Evolutionary conservation across 2,797 vertebrate genomes (phyloP).

Genomic region (Rallus crepitans): DNA sequence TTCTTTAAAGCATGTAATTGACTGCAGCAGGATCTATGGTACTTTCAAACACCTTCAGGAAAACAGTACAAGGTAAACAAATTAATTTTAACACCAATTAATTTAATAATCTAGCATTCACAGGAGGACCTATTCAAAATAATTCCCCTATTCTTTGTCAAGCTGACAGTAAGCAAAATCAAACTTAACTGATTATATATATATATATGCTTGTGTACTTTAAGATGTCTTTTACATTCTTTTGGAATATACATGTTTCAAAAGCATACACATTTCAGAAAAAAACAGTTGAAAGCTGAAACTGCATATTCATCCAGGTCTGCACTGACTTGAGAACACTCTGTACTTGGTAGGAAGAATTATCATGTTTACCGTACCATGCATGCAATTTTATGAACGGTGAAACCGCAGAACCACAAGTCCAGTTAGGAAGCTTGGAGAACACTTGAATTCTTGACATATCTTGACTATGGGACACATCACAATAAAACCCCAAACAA

Average conservation of each 20-base stretch:
- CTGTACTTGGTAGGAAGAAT: neutral
- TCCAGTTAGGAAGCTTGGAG: neutral
- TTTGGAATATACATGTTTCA: neutral
- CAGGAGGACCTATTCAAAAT: neutral
- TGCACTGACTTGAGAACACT: neutral
- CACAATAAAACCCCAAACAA: neutral
- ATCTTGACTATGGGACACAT: neutral
- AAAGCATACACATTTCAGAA: neutral
- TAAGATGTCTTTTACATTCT: neutral
- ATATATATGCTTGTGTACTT: neutral
- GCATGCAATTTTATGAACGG: neutral
- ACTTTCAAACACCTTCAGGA: conserved; percentile 81
- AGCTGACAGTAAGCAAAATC: neutral
- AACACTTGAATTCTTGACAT: neutral
- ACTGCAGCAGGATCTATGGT: conserved; percentile 82
- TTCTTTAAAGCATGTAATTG: conserved; percentile 83
- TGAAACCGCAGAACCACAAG: neutral
- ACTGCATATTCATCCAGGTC: neutral
- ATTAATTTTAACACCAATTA: neutral
- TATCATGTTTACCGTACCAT: neutral
- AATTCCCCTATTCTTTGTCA: neutral
- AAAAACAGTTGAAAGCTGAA: neutral
- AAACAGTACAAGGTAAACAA: neutral
- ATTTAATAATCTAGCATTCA: neutral
- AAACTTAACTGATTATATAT: neutral